Evolutionary conservation across 2,113 vertebrate species (phyloP).

Genomic region (Pantherophis guttatus): DNA sequence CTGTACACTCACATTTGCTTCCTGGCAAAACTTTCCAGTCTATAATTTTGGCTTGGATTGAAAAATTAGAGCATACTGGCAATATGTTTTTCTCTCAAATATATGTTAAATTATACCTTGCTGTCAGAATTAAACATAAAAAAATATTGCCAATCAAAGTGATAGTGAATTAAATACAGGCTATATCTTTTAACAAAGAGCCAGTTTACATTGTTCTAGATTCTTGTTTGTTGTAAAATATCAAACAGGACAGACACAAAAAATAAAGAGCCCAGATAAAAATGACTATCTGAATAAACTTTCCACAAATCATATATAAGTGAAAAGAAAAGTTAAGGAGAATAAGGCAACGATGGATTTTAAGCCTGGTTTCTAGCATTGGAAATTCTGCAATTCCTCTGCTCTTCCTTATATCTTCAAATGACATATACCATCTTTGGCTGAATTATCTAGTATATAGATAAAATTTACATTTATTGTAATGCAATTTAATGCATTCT

Average conservation of each 20-base stretch:
- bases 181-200: neutral
- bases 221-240: neutral
- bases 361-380: conserved; percentile 3
- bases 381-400: neutral
- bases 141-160: neutral
- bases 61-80: neutral
- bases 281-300: neutral
- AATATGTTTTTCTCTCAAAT: neutral
- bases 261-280: neutral
- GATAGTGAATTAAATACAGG: neutral
- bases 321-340: conserved; percentile 8
- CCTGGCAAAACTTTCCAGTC: neutral
- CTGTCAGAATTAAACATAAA: neutral
- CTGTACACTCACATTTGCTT: neutral
- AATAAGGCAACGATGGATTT: conserved; percentile 13
- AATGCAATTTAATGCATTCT: neutral
- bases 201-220: neutral
- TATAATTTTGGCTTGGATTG: neutral
- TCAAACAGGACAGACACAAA: neutral
- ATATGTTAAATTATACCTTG: neutral
- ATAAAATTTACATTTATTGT: conserved; percentile 12
- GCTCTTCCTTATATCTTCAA: neutral
- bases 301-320: neutral
- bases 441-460: conserved; percentile 2
- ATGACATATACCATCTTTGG: neutral